These are phyloP conservation scores for Bucco capensis DNA, from an alignment of 2,113 vertebrate genomes.

Conservation along the genomic window DNA sequence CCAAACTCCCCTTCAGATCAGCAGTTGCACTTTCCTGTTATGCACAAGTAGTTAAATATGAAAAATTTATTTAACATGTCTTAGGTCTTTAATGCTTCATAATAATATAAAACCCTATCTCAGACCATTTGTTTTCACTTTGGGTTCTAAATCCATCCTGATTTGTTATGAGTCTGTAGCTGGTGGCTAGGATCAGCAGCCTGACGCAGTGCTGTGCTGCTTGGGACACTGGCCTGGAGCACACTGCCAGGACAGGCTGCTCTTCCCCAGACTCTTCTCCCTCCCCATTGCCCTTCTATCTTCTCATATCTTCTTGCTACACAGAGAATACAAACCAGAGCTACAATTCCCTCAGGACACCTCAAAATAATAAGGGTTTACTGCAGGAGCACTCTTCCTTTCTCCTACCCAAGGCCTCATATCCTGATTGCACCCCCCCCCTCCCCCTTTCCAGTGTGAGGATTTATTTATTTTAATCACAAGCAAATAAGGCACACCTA, in stretches of 20 bases:
- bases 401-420: background rate
- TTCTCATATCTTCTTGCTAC: background rate
- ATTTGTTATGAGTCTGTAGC: background rate
- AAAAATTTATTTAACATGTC: background rate
- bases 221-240: accelerated
- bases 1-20: background rate
- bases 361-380: background rate
- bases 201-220: accelerated
- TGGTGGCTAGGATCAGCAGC: accelerated
- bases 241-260: background rate
- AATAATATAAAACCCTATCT: background rate
- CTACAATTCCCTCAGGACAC: background rate
- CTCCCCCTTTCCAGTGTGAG: background rate
- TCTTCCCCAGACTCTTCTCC: background rate
- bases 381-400: background rate
- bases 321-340: background rate
- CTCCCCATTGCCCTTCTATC: accelerated
- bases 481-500: background rate
- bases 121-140: background rate
- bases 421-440: background rate
- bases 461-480: conserved; percentile 9
- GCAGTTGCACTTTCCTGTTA: background rate
- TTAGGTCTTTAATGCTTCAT: background rate
- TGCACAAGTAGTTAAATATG: background rate
- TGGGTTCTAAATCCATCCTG: accelerated